Evolutionary conservation across 2,797 vertebrate genomes (phyloP).

Genomic region (Limnodromus scolopaceus): DNA sequence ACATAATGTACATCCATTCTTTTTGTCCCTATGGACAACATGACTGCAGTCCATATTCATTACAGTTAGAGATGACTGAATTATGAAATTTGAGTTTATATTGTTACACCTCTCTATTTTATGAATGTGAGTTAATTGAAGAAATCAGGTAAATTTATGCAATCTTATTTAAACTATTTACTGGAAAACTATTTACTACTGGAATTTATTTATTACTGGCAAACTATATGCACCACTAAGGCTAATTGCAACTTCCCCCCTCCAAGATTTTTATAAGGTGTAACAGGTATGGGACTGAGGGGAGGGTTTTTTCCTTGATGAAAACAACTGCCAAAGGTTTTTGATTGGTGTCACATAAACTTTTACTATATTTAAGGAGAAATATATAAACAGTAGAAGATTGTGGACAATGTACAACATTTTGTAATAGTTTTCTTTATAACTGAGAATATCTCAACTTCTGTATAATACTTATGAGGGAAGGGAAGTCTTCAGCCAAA

Average conservation of each 20-base stretch:
- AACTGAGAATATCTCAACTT: not conserved
- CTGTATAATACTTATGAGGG: not conserved
- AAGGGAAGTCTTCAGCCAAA: not conserved
- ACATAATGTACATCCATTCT: not conserved
- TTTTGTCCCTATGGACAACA: not conserved
- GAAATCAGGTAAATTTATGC: not conserved
- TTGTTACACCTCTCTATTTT: not conserved
- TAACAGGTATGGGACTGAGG: not conserved
- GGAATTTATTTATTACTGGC: no score
- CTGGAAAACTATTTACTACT: not conserved
- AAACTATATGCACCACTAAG: not conserved
- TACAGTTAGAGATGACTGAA: not conserved
- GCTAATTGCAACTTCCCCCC: not conserved
- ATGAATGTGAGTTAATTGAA: not conserved
- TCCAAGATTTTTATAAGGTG: not conserved
- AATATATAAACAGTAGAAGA: not conserved
- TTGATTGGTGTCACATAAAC: not conserved
- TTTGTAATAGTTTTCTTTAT: not conserved
- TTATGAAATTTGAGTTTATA: not conserved
- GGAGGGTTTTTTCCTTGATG: not conserved
- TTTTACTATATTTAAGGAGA: not conserved
- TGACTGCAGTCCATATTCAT: not conserved
- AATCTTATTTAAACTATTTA: not conserved
- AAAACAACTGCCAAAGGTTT: not conserved
- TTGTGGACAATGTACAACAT: not conserved